Percentiles rank a stretch among this genome's conserved stretches.
Conservation (phyloP, 2,113 vertebrate species). For the Verasper variegatus region DNA sequence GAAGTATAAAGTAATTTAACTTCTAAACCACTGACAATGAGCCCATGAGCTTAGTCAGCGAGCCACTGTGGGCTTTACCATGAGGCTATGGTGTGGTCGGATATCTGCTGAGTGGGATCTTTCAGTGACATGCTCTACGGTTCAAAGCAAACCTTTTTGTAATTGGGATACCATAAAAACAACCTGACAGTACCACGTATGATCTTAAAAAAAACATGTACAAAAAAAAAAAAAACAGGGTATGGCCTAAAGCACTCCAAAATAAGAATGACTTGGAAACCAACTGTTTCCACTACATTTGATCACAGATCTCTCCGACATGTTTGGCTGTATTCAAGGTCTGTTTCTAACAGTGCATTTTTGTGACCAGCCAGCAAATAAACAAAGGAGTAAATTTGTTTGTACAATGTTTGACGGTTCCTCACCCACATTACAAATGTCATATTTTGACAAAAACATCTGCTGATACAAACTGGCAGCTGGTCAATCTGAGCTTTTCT, state of each 20-base stretch:
- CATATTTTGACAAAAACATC: slow-evolving; percentile 62
- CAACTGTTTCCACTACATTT: slow-evolving; percentile 28
- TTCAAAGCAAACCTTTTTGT: slow-evolving; percentile 30
- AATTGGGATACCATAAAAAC: slow-evolving; percentile 47
- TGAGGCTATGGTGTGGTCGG: slow-evolving; percentile 15
- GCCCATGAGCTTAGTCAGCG: neutral
- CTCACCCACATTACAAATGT: slow-evolving; percentile 61
- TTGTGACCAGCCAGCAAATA: slow-evolving; percentile 34
- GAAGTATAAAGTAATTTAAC: neutral
- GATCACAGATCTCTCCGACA: slow-evolving; percentile 9
- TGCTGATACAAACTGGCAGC: slow-evolving; percentile 69
- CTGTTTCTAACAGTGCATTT: slow-evolving; percentile 19
- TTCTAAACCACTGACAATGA: neutral
- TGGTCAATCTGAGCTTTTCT: slow-evolving; percentile 63
- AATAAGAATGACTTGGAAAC: neutral
- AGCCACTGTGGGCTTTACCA: slow-evolving; percentile 42
- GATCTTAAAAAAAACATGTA: neutral
- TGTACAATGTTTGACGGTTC: slow-evolving; percentile 52
- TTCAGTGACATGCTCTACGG: slow-evolving; percentile 24
- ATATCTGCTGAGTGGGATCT: slow-evolving; percentile 15
- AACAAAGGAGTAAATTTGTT: slow-evolving; percentile 44
- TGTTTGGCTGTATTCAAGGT: slow-evolving; percentile 22
- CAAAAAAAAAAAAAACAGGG: neutral
- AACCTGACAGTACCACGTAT: slow-evolving; percentile 24
- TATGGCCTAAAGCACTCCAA: neutral